phyloP scores from a whole-genome alignment of 2,888 invertebrate genomes.

The Papilio protenor region DNA sequence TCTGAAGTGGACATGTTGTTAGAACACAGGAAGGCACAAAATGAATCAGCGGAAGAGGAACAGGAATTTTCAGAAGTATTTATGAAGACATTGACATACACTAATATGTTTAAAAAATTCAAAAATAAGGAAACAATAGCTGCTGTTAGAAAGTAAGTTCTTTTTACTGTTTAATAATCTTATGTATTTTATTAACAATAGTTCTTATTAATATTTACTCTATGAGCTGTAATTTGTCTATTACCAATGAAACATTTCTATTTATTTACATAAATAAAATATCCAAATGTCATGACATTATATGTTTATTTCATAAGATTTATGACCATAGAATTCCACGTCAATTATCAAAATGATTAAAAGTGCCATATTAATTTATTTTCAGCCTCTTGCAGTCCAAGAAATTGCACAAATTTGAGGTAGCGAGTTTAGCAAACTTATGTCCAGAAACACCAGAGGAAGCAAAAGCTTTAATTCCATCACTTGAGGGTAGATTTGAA shows the following conservation, averaged over 20 bases:
- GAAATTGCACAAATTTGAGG: conserved; percentile 98
- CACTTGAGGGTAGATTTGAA: conserved; percentile 98
- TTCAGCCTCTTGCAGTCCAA: conserved; percentile 95
- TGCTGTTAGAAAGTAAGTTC: conserved; percentile 94
- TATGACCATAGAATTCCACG: too few relatives aligned
- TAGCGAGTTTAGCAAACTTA: conserved; percentile 98
- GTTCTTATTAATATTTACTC: too few relatives aligned
- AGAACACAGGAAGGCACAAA: conserved; percentile 98
- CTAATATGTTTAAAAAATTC: conserved; percentile 97
- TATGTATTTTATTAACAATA: neutral
- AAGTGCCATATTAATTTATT: neutral
- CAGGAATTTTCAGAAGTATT: conserved; percentile 99
- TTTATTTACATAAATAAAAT: too few relatives aligned
- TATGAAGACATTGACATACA: conserved; percentile 98
- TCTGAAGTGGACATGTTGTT: conserved; percentile 98
- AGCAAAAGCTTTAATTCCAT: conserved; percentile 98
- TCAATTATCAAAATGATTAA: neutral
- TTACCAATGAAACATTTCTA: too few relatives aligned
- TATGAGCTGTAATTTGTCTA: too few relatives aligned
- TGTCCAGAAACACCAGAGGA: conserved; percentile 99
- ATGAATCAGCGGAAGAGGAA: conserved; percentile 99
- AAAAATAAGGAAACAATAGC: conserved; percentile 99
- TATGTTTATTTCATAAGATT: too few relatives aligned
- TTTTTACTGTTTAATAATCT: conserved; percentile 4
- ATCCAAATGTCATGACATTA: too few relatives aligned